These are phyloP conservation scores for Ormia ochracea DNA, from an alignment of 2,888 invertebrate genomes.

Conservation along the genomic window DNA sequence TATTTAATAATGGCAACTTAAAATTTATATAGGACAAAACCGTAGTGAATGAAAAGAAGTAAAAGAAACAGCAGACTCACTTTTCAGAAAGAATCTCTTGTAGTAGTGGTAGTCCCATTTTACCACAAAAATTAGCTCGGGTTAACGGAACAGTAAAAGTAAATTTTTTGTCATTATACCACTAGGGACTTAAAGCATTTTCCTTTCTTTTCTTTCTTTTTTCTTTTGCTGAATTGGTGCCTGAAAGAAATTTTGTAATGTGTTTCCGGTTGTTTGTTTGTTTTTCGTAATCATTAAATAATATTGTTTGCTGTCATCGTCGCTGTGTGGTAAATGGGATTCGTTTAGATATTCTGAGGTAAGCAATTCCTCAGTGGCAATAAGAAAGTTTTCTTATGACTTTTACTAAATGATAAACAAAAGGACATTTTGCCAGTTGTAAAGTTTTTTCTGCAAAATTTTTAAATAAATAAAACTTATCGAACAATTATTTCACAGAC, in stretches of 20 bases:
- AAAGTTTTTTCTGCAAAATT: no score
- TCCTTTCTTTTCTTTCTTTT: not conserved
- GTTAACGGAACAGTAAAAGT: conserved; percentile 21
- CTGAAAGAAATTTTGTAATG: not conserved
- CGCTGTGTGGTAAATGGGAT: not conserved
- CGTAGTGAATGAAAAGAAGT: not conserved
- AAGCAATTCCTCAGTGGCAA: no score
- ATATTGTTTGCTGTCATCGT: not conserved
- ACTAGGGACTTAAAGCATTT: not conserved
- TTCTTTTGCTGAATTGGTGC: no score
- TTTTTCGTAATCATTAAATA: conserved; percentile 2
- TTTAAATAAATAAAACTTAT: no score
- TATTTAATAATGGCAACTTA: conserved; percentile 26
- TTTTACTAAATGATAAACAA: no score
- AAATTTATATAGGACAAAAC: conserved; percentile 22
- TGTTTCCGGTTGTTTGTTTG: not conserved
- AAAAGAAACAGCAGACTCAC: not conserved
- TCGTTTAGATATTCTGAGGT: not conserved
- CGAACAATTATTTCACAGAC: no score
- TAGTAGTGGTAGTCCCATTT: conserved; percentile 23
- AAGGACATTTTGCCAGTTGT: no score
- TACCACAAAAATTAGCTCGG: conserved; percentile 51
- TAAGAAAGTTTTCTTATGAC: no score
- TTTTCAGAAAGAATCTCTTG: not conserved
- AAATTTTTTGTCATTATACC: not conserved